These are phyloP conservation scores for Yponomeuta sedellus DNA, from an alignment of 2,888 invertebrate genomes.

Conservation along the genomic window DNA sequence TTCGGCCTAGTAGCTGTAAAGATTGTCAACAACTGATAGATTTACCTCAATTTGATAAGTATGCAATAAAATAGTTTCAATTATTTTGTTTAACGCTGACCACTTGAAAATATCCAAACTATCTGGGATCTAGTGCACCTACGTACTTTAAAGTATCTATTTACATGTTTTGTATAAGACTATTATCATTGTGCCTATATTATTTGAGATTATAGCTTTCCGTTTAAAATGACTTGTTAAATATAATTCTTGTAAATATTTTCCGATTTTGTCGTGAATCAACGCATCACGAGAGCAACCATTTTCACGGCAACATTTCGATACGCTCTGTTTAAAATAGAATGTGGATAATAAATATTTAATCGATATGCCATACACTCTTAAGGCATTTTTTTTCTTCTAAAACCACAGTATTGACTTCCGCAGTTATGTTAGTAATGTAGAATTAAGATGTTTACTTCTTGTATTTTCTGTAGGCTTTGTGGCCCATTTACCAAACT, in stretches of 20 bases:
- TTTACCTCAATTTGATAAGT: neutral
- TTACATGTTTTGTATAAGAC: neutral
- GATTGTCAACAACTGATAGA: neutral
- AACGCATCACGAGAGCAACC: constrained; percentile 11
- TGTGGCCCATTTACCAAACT: constrained; percentile 60
- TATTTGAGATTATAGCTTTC: constrained; percentile 15
- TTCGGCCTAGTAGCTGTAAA: neutral
- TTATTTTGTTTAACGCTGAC: neutral
- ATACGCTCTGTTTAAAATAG: constrained; percentile 29
- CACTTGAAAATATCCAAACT: neutral
- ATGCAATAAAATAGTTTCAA: neutral
- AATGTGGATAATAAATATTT: constrained; percentile 64
- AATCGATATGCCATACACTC: constrained; percentile 49
- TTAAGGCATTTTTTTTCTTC: constrained; percentile 48
- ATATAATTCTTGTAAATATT: constrained; percentile 20
- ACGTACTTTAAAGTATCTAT: neutral
- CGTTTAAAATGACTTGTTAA: neutral
- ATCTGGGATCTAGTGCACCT: neutral
- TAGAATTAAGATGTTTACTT: constrained; percentile 66
- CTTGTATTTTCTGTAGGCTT: constrained; percentile 68
- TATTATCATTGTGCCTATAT: neutral
- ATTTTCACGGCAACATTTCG: constrained; percentile 13
- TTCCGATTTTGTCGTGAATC: constrained; percentile 14
- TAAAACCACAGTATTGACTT: constrained; percentile 72
- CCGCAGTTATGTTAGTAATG: constrained; percentile 58